A percentile compares a stretch with the other conserved stretches of the same genome.
Evolutionary conservation across 1,140 invertebrate species (phyloP).

Genomic region (Bombus impatiens): DNA sequence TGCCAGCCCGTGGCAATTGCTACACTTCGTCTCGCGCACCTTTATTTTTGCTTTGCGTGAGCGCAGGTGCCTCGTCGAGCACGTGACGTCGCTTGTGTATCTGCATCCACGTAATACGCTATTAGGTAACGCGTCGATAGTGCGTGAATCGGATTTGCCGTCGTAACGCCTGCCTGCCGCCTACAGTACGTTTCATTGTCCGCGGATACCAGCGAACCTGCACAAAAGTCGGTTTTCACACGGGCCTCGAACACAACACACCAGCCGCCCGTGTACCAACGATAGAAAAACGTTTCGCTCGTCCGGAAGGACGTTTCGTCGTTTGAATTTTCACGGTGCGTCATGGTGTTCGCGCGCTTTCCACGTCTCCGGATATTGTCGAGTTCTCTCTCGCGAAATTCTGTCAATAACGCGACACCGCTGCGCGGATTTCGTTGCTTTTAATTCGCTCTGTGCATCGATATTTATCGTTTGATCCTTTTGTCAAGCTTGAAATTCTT

Average conservation of each 20-base stretch:
- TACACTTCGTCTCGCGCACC: constrained; percentile 49
- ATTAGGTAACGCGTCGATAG: constrained; percentile 71
- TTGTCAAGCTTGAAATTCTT: no score
- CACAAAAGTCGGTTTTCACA: not conserved
- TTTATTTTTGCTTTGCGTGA: constrained; percentile 65
- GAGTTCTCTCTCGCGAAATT: not conserved
- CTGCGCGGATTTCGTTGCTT: not conserved
- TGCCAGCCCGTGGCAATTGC: constrained; percentile 40
- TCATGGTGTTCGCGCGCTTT: not conserved
- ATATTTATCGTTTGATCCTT: not conserved
- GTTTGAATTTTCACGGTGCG: constrained; percentile 5
- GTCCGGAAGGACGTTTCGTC: not conserved
- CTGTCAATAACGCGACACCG: not conserved
- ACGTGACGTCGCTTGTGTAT: constrained; percentile 64
- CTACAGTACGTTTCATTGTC: constrained; percentile 41
- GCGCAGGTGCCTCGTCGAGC: constrained; percentile 57
- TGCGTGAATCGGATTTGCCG: constrained; percentile 61
- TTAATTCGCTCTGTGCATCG: not conserved
- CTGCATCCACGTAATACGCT: constrained; percentile 58
- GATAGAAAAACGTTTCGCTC: not conserved
- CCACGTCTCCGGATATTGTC: not conserved
- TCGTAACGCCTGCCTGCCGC: constrained; percentile 28
- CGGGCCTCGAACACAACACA: not conserved
- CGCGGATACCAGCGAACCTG: constrained; percentile 42
- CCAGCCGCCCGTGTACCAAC: not conserved